Percentiles rank a stretch among this genome's conserved stretches.
These are phyloP conservation scores for Steinernema hermaphroditum DNA, from an alignment of 2,888 invertebrate genomes.

Conservation along the genomic window DNA sequence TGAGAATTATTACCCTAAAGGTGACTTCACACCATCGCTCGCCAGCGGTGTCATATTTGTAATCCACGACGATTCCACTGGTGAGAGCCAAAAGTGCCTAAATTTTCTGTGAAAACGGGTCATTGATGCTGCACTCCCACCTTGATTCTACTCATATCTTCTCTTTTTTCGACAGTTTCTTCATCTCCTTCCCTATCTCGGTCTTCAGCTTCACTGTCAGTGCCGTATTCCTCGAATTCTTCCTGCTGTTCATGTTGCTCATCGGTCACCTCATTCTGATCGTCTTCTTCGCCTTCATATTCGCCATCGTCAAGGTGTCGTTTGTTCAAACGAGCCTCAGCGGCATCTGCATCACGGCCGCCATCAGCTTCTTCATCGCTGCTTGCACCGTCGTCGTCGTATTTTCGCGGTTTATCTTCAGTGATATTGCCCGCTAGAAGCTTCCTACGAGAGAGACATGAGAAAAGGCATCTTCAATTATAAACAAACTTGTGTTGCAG, in stretches of 20 bases:
- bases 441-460: constrained; percentile 26
- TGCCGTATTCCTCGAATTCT: constrained; percentile 68
- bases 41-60: constrained; percentile 39
- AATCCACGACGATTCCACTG: constrained; percentile 9
- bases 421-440: constrained; percentile 34
- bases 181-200: constrained; percentile 48
- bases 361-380: constrained; percentile 61
- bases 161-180: constrained; percentile 36
- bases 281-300: constrained; percentile 64
- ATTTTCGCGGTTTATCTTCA: constrained; percentile 4
- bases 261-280: constrained; percentile 38
- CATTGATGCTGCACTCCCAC: no score
- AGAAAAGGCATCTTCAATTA: background rate
- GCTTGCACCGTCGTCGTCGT: constrained; percentile 41
- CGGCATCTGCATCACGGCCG: constrained; percentile 61
- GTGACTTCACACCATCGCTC: constrained; percentile 81
- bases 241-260: constrained; percentile 17
- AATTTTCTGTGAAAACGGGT: no score
- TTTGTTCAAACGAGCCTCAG: constrained; percentile 56
- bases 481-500: constrained; percentile 42
- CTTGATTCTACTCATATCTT: constrained; percentile 29
- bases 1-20: constrained; percentile 69
- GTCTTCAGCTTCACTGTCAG: constrained; percentile 76
- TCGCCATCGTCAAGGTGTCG: constrained; percentile 62
- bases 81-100: background rate